A percentile compares a stretch with the other conserved stretches of the same genome.
Conservation (phyloP, 2,888 invertebrate genomes). For the Diachrysia chrysitis region DNA sequence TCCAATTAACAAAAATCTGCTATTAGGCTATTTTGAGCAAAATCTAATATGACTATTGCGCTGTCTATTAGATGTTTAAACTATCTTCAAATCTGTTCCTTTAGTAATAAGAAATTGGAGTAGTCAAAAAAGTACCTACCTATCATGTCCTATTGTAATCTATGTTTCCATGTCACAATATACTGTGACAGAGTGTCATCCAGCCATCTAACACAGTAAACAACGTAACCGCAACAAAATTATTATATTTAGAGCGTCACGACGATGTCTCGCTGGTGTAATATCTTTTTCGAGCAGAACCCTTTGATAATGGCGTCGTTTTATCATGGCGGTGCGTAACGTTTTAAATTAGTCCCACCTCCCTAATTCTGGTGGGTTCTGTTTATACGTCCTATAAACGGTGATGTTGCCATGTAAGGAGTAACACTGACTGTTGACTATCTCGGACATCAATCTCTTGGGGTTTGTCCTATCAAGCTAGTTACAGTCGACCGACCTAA, state of each 20-base stretch:
- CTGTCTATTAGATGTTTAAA: no score
- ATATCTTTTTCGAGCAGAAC: constrained; percentile 62
- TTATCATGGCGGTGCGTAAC: constrained; percentile 66
- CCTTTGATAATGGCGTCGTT: constrained; percentile 66
- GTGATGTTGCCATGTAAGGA: constrained; percentile 65
- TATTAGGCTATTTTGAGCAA: no score
- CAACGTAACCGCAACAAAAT: constrained; percentile 38
- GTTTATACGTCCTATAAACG: constrained; percentile 71
- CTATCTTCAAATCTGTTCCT: no score
- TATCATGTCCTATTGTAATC: no score
- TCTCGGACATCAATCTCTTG: constrained; percentile 67
- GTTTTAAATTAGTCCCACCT: constrained; percentile 72
- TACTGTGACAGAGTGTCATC: constrained; percentile 10
- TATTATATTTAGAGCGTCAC: constrained; percentile 56
- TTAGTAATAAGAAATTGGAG: no score
- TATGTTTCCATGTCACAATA: background rate
- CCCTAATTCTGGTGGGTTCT: constrained; percentile 66
- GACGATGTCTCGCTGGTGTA: constrained; percentile 56
- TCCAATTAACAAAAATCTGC: no score
- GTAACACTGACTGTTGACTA: constrained; percentile 43
- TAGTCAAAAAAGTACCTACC: no score
- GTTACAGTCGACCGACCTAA: constrained; percentile 35
- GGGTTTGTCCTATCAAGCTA: constrained; percentile 64
- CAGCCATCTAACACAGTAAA: constrained; percentile 9
- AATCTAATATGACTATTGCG: no score